Percentiles rank a stretch among this genome's conserved stretches.
phyloP scores from a whole-genome alignment of 2,888 invertebrate genomes.

The Patella caerulea region DNA sequence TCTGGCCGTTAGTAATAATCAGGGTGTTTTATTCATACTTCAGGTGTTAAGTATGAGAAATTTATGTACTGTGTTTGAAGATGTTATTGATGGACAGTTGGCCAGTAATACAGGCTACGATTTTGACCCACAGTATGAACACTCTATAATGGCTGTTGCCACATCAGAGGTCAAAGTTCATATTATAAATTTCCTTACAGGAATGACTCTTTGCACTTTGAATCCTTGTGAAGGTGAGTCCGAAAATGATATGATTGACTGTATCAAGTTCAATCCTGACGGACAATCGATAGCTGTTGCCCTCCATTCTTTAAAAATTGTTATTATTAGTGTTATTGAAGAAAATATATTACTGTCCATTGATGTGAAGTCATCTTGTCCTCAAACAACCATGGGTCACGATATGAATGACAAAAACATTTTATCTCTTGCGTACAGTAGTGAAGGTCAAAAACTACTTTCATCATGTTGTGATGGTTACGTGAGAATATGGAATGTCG shows the following conservation, averaged over 20 bases:
- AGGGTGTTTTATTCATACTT: slow-evolving; percentile 45
- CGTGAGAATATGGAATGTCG: slow-evolving; percentile 54
- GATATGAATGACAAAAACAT: slow-evolving; percentile 35
- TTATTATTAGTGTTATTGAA: slow-evolving; percentile 37
- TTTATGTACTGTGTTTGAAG: slow-evolving; percentile 47
- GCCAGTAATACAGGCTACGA: slow-evolving; percentile 54
- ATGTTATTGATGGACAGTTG: slow-evolving; percentile 40
- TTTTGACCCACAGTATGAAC: slow-evolving; percentile 51
- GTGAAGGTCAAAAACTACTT: slow-evolving; percentile 51
- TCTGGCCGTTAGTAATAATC: slow-evolving; percentile 51
- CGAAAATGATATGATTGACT: slow-evolving; percentile 39
- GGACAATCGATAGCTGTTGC: slow-evolving; percentile 45
- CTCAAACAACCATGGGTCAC: slow-evolving; percentile 27
- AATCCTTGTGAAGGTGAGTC: not conserved
- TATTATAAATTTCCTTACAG: slow-evolving; percentile 40
- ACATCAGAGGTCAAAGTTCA: slow-evolving; percentile 41
- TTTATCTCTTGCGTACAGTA: slow-evolving; percentile 49
- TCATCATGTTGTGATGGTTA: slow-evolving; percentile 54
- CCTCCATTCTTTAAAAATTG: slow-evolving; percentile 44
- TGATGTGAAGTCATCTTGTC: slow-evolving; percentile 38
- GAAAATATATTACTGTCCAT: slow-evolving; percentile 39
- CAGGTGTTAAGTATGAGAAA: slow-evolving; percentile 27
- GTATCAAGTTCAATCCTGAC: slow-evolving; percentile 45
- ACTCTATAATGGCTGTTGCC: slow-evolving; percentile 50
- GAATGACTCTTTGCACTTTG: slow-evolving; percentile 28